Evolutionary conservation across 2,888 invertebrate genomes (phyloP), one percentile per base, ranked within the genome.

Genomic region (Griposia aprilina): DNA sequence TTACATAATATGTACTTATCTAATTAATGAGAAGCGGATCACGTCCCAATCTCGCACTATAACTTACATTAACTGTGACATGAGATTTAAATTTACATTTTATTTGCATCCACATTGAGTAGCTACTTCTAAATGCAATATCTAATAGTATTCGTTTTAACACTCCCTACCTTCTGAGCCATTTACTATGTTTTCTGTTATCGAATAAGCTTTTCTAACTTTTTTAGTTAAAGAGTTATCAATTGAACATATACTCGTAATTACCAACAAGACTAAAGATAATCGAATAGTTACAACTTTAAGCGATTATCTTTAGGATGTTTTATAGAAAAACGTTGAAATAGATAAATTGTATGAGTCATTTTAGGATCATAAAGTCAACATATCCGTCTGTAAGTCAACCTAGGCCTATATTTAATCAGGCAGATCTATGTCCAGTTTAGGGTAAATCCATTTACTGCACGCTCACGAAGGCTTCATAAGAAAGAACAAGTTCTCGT

Each of bases 21-120:
- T 50, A n/a, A n/a, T 78, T 26, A 71, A 63, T 78, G 67, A 62
- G 41, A 77, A 57, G 66, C 83, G n/a, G 7, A 52, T 30, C 78
- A 78, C 71, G 71, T 67, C 45, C 45, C 1, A 23, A 65, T 72
- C 62, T 83, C 68, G 68, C 84, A 30, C 72, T 68, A 41, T 65
- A 81, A 69, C 63, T 68, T 52, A 72, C 71, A 77, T 78, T 62
- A 62, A 30, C 60, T 41, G 66, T 41, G 70, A 57, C 70, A 57
- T 57, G 30, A 76, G 50, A 68, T 50, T 75, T 30, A 67, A 50
- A 81, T 82, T 82, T 45, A 60, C 62, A 82, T 67, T 63, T 68
- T 48, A 78, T 83, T 78, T 78, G 59, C 68, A 78, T 78, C 62
- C n/a, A 50, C 62, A 20, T 63, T 52, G 17, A 59, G 50, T 48